Conservation (phyloP, 2,113 vertebrate species). For the Glareola pratincola region DNA sequence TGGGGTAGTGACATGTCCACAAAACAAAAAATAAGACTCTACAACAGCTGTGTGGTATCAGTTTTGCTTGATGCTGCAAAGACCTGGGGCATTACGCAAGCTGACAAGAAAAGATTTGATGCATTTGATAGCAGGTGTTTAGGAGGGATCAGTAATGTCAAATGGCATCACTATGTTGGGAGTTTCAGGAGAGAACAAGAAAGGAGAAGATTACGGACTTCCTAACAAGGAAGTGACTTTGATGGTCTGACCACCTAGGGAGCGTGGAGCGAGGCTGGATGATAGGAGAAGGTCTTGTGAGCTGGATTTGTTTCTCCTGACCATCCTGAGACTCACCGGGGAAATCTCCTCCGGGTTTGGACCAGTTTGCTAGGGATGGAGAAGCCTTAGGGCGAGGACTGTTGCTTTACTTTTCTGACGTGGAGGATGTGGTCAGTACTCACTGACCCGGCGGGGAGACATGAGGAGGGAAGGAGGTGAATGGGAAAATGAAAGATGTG, state of each 20-base stretch:
- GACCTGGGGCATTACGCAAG: constrained; percentile 72
- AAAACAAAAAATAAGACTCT: constrained; percentile 73
- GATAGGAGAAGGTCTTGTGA: neutral
- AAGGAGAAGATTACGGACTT: constrained; percentile 52
- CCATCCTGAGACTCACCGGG: neutral
- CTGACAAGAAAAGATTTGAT: constrained; percentile 75
- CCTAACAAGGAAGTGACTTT: constrained; percentile 52
- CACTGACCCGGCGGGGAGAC: rapidly evolving
- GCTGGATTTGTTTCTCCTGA: neutral
- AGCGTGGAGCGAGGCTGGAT: neutral
- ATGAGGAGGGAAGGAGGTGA: neutral
- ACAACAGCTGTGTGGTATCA: constrained; percentile 75
- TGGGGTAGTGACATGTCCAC: constrained; percentile 58
- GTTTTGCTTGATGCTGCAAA: constrained; percentile 70
- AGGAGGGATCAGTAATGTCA: constrained; percentile 69
- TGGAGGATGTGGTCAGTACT: neutral
- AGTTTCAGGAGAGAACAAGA: constrained; percentile 67
- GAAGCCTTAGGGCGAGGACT: neutral
- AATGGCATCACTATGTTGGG: constrained; percentile 49
- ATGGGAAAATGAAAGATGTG: neutral
- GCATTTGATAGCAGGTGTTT: constrained; percentile 76
- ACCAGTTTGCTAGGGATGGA: neutral
- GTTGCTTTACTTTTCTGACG: neutral
- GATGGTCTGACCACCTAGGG: neutral
- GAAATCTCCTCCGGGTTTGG: neutral